Evolutionary conservation across 2,888 invertebrate species (phyloP).

Genomic region (Epistrophella euchroma): DNA sequence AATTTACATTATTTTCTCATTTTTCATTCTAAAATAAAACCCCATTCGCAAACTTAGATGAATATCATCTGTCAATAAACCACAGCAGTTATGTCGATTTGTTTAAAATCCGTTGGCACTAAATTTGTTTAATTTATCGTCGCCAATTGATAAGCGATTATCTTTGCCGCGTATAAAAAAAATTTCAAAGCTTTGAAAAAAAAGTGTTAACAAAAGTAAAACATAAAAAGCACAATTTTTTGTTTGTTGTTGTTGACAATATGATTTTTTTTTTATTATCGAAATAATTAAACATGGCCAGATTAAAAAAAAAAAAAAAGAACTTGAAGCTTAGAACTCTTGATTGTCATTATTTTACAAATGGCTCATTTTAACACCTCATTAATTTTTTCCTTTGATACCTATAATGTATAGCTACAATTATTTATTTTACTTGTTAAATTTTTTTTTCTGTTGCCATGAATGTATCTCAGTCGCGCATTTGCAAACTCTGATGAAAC

Average conservation of each 20-base stretch:
- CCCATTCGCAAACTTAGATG: neutral
- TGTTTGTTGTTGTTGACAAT: neutral
- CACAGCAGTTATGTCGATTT: neutral
- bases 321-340: constrained; percentile 18
- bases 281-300: constrained; percentile 35
- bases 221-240: neutral
- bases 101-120: neutral
- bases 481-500: constrained; percentile 39
- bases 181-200: neutral
- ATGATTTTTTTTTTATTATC: constrained; percentile 13
- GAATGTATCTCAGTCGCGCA: constrained; percentile 20
- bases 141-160: constrained; percentile 6
- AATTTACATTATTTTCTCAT: constrained; percentile 51
- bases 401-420: neutral
- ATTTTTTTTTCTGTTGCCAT: neutral
- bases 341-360: constrained; percentile 29
- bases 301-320: constrained; percentile 10
- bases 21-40: neutral
- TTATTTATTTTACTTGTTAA: constrained; percentile 25
- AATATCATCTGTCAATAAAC: constrained; percentile 29
- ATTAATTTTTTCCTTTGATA: constrained; percentile 27
- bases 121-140: constrained; percentile 25
- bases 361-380: constrained; percentile 58
- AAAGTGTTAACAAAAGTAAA: neutral
- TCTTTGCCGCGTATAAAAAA: neutral